Conservation (phyloP, 2,113 vertebrate species). For the Corythoichthys intestinalis region DNA sequence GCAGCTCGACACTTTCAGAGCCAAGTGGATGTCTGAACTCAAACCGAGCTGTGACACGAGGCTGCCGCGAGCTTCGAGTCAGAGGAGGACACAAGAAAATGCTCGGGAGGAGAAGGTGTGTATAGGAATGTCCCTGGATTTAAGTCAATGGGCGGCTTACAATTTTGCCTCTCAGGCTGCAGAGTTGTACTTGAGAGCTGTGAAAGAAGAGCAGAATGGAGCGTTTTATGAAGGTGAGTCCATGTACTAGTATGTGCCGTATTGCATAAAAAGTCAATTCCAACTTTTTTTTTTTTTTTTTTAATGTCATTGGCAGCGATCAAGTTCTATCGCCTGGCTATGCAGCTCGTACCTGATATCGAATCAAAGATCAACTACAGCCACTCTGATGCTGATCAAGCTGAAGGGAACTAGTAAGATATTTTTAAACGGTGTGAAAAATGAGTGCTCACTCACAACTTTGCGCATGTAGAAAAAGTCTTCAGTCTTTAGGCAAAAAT, state of each 20-base stretch:
- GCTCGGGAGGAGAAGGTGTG: conserved; percentile 87
- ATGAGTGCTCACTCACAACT: too few species aligned
- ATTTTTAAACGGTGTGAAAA: conserved; percentile 5
- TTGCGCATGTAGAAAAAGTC: too few species aligned
- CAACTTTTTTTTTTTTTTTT: background rate
- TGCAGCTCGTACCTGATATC: conserved; percentile 98
- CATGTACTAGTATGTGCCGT: background rate
- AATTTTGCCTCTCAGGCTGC: conserved; percentile 75
- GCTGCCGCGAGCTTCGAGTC: conserved; percentile 69
- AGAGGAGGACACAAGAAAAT: conserved; percentile 82
- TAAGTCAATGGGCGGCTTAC: background rate
- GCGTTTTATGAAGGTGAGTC: conserved; percentile 90
- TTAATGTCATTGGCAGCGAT: conserved; percentile 80
- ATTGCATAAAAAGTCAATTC: too few species aligned
- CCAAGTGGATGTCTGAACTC: conserved; percentile 97
- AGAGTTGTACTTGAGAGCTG: conserved; percentile 86
- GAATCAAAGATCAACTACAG: conserved; percentile 96
- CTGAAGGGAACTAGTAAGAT: conserved; percentile 84
- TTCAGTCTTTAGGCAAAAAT: too few species aligned
- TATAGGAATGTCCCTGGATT: background rate
- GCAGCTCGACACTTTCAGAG: conserved; percentile 91
- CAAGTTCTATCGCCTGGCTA: conserved; percentile 97
- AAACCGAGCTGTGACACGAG: conserved; percentile 74
- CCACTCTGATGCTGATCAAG: conserved; percentile 82
- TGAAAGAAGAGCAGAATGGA: conserved; percentile 93